Base-by-base conservation (phyloP, 2,888 invertebrate species). In the Hypomecis punctinalis region DNA sequence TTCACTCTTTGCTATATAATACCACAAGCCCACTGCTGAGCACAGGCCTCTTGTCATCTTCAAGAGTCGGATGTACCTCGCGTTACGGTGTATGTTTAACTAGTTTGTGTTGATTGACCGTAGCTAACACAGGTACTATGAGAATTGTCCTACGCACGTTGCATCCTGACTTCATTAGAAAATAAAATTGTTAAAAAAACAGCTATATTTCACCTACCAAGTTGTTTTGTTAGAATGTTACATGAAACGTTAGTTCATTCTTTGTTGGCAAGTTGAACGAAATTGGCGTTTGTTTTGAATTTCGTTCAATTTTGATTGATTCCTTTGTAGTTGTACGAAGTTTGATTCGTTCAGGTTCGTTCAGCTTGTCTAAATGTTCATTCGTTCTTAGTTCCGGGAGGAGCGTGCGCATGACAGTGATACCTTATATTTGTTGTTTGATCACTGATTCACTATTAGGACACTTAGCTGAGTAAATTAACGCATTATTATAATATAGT, bases 401-500 rank as follows among this genome's bases (percentile, higher is more conserved):
- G 69, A 68, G 69, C 69, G 35, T 35, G 69, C 66, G 68, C 69
- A 52, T 62, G 51, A 61, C 54, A 58, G 69, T 70, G 63, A 64
- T 70, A 72, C 70, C 70, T 72, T 79, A 74, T 84, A 83, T 86
- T 84, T 85, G 89, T 90, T 89, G 88, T 88, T 85, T 84, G 88
- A 88, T 90, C 90, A 90, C 90, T 78, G 85, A 85, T 64, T 88
- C 91, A 90, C 91, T 82, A 82, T 83, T 90, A 90, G 90, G 78
- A 84, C 87, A 91, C 91, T 86, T 91, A 91, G 91, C 86, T 86
- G 87, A 85, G 78, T 90, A 90, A 88, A 88, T 88, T 89, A 88
- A 86, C 88, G 88, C 91, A 88, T 56, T 56, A 56, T 47, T 90
- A 81, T 85, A 87, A 88, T 91, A 91, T 91, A 91, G 92, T 92